phyloP scores from a whole-genome alignment of 2,797 vertebrate genomes.

The Periophthalmus magnuspinnatus region DNA sequence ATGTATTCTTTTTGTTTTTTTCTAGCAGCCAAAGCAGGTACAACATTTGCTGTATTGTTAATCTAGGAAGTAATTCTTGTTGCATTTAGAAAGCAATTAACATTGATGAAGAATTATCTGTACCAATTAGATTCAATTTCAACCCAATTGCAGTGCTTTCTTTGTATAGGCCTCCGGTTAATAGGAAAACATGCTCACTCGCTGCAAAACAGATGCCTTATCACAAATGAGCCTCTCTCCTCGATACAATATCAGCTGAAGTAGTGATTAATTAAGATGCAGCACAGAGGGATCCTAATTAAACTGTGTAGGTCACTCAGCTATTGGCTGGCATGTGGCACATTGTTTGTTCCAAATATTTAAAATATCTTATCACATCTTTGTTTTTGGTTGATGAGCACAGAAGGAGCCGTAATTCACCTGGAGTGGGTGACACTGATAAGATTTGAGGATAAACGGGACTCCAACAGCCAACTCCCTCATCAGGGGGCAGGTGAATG shows the following conservation, averaged over 20 bases:
- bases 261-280: conserved; percentile 69
- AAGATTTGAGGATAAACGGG: conserved; percentile 41
- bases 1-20: not conserved
- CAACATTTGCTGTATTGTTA: not conserved
- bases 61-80: conserved; percentile 4
- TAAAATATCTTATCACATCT: conserved; percentile 58
- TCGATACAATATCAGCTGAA: conserved; percentile 19
- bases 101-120: conserved; percentile 41
- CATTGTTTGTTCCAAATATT: conserved; percentile 48
- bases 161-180: conserved; percentile 29
- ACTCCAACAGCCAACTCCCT: conserved; percentile 34
- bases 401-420: conserved; percentile 25
- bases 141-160: conserved; percentile 36
- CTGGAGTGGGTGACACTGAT: conserved; percentile 48
- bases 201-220: conserved; percentile 30
- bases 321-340: conserved; percentile 51
- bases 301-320: conserved; percentile 66
- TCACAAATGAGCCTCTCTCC: conserved; percentile 37
- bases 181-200: conserved; percentile 42
- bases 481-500: conserved; percentile 48
- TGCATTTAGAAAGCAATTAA: conserved; percentile 44
- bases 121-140: conserved; percentile 29
- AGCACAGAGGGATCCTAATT: conserved; percentile 63
- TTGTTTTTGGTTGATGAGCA: conserved; percentile 36
- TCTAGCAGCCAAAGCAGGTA: not conserved